Evolutionary conservation across 2,888 invertebrate genomes (phyloP), one percentile per base, ranked within the genome.

Genomic region (Fragum sueziense): DNA sequence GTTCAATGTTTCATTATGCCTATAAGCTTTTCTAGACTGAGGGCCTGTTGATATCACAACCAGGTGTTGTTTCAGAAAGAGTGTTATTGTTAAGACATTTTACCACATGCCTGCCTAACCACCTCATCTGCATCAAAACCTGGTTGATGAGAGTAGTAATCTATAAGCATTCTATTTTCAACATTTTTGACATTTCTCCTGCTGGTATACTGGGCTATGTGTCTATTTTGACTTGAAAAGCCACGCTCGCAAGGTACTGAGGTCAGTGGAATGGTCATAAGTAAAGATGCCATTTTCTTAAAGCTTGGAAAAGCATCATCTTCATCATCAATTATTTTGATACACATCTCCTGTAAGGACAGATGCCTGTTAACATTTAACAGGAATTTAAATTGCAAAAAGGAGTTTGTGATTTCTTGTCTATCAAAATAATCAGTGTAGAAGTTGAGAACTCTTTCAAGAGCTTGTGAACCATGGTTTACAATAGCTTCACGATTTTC

Each of bases 241-340:
- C 75, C 68, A 22, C 79, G 37, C 37, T 79, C 79, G 69, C 75
- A 80, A 14, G 76, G 76, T 14, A 80, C 80, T 37, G 76, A 80
- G 52, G 80, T 80, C 1, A 80, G 52, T 4, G 76, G 80, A 6
- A 67, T 4, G 2, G 75, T 75, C n/a, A 68, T 33, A 29, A 76
- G 57, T 14, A 76, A 67, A 3, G 57, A 4, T 41, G 70, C 80
- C 73, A 80, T 17, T 17, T 1, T 67, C 17, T 41, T n/a, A 65
- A 76, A 80, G 33, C 74, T n/a, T 17, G 74, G 76, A 61, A 61
- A 76, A 9, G 51, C 41, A 33, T 80, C 74, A 31, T 11, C 34
- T 20, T 74, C 31, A 2, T 41, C 27, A 14, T 1, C 22, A 17
- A 68, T 4, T 33, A 76, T 2, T 11, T 33, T 25, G 25, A 68